Percentiles rank a stretch among this genome's conserved stretches.
These are phyloP conservation scores for Centruroides vittatus DNA, from an alignment of 1,140 invertebrate genomes.

Conservation along the genomic window DNA sequence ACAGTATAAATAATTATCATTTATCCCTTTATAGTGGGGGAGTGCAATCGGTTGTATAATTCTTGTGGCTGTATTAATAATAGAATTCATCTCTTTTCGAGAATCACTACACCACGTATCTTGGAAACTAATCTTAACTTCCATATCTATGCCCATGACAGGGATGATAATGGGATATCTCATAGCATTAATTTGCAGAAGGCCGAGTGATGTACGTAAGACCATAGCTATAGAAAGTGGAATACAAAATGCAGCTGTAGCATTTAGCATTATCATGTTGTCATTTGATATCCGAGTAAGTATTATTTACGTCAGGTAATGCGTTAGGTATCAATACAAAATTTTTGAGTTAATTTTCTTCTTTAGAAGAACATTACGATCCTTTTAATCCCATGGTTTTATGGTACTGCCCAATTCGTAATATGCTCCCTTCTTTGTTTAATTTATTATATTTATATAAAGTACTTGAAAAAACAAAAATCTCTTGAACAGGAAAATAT, in stretches of 20 bases:
- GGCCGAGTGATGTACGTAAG: constrained; percentile 20
- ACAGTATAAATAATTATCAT: too few species aligned
- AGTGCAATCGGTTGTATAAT: constrained; percentile 19
- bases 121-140: constrained; percentile 24
- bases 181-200: constrained; percentile 23
- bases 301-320: too few species aligned
- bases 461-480: too few species aligned
- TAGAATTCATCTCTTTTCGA: constrained; percentile 22
- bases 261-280: constrained; percentile 21
- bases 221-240: constrained; percentile 33
- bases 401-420: too few species aligned
- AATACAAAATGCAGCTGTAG: constrained; percentile 31
- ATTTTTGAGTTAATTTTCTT: too few species aligned
- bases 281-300: constrained; percentile 21
- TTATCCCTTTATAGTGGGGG: not conserved
- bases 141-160: constrained; percentile 24
- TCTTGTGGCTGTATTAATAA: constrained; percentile 20
- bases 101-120: constrained; percentile 26
- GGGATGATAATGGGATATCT: constrained; percentile 29
- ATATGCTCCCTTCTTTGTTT: too few species aligned
- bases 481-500: too few species aligned
- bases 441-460: too few species aligned
- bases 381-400: too few species aligned
- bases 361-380: too few species aligned
- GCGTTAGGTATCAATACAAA: too few species aligned